Conservation (phyloP, 2,888 invertebrate species). For the Apamea epomidion region DNA sequence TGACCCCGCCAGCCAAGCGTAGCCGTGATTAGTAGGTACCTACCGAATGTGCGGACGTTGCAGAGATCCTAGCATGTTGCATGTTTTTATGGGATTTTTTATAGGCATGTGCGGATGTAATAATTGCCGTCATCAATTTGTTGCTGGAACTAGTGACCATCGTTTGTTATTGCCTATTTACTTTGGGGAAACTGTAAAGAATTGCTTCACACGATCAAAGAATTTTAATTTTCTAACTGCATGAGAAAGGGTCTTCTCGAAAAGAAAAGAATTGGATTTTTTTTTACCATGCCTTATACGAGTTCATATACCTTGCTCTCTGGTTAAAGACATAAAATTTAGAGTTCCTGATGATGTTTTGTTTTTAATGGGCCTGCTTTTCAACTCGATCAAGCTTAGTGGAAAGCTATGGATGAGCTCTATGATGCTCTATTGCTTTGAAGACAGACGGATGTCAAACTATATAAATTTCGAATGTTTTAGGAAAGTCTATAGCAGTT, state of each 20-base stretch:
- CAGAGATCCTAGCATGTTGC: constrained; percentile 32
- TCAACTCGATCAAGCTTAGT: background rate
- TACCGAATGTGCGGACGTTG: constrained; percentile 42
- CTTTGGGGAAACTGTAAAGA: background rate
- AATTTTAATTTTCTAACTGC: background rate
- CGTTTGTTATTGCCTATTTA: background rate
- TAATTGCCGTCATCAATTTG: background rate
- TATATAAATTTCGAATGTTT: background rate
- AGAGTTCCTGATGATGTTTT: background rate
- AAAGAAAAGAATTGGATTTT: background rate
- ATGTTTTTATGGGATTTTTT: constrained; percentile 33
- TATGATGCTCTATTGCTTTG: background rate
- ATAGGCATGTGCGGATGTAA: constrained; percentile 1
- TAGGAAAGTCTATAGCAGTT: background rate
- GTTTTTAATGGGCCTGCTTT: background rate
- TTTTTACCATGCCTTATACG: background rate
- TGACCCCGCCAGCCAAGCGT: constrained; percentile 53
- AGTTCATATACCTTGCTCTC: background rate
- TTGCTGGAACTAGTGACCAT: background rate
- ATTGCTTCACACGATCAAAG: no score
- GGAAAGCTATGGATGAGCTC: background rate
- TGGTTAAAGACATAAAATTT: background rate
- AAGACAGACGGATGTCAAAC: background rate
- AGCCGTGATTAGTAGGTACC: constrained; percentile 35
- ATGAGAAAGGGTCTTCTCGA: background rate